Base-by-base conservation (phyloP, 2,113 vertebrate genomes). In the Heloderma charlesbogerti region DNA sequence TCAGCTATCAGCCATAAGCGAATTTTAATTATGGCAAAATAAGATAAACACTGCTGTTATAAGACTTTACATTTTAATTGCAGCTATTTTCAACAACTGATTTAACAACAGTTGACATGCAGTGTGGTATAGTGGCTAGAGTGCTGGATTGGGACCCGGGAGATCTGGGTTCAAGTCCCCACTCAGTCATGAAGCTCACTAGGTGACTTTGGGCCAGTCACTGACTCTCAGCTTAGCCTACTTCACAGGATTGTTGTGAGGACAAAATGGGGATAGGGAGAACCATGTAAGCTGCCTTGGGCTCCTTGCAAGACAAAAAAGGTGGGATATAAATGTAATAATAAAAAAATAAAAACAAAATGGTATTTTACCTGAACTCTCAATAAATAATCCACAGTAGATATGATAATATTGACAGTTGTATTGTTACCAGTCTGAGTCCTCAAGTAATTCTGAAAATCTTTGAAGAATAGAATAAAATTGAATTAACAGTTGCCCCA, bases 381-480 rank as follows among this genome's bases (percentile, higher is more conserved):
- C 90, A 99, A 96, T 57, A 99, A 98, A 93, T 99, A 99, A 97
- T 99, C 99, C 72, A 99, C 99, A 1, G 99, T 99, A 0, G 99
- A 99, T 96, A 99, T 99, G 12, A 99, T 99, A 92, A 99, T 98
- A 96, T 99, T 99, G 63, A 99, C 99, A 1, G 99, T 99, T 1
- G 98, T 99, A 93, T 99, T 99, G 96, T 99, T 99, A 90, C 99
- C 99, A 1, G 98, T 99, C 96, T 99, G 99, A 40, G 99, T 99
- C 96, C 99, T 98, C 95, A 99, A 96, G 91, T 99, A 99, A 97
- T 99, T 99, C 94, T 99, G 99, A 96, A 99, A 99, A 97, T 99
- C 99, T 99, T 95, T 34, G 90, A 94, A 89, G 66, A 45, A 31
- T 94, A 95, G 86, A 37, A 92, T 89, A 77, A 93, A 0, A 69